These are phyloP conservation scores for Saccopteryx bilineata DNA, from an alignment of 2,113 vertebrate species.

Conservation along the genomic window DNA sequence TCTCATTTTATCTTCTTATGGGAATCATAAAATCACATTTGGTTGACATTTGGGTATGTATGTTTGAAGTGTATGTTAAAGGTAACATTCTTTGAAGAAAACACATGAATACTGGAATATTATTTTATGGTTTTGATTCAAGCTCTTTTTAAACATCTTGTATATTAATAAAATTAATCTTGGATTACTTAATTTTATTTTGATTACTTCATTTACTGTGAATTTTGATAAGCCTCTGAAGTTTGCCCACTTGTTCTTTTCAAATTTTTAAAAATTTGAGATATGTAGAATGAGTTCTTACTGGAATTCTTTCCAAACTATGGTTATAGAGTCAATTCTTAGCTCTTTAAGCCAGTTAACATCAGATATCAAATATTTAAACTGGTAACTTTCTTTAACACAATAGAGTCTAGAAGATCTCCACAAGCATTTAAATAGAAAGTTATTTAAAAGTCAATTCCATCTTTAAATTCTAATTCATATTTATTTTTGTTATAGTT, in stretches of 20 bases:
- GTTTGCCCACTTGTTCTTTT: not conserved
- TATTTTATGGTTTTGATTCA: conserved; percentile 2
- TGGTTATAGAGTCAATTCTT: not conserved
- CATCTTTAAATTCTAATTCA: not conserved
- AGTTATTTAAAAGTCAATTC: conserved; percentile 34
- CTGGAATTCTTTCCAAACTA: not conserved
- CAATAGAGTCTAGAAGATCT: not conserved
- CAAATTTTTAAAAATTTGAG: not conserved
- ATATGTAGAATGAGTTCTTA: not conserved
- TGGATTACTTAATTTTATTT: not conserved
- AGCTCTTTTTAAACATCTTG: not conserved
- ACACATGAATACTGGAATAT: not conserved
- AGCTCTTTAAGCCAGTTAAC: not conserved
- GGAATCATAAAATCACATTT: conserved; percentile 1
- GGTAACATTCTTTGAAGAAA: not conserved
- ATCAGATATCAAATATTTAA: conserved; percentile 17
- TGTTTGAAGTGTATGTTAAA: not conserved
- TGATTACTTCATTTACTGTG: not conserved
- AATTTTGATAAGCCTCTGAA: not conserved
- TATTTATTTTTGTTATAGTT: not conserved
- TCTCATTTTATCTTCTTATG: not conserved
- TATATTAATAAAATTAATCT: not conserved
- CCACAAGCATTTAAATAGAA: not conserved
- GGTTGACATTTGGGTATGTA: not conserved
- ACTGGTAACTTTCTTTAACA: not conserved